Base-by-base conservation (phyloP, 2,797 vertebrate genomes). In the Benthosema pterotum region DNA sequence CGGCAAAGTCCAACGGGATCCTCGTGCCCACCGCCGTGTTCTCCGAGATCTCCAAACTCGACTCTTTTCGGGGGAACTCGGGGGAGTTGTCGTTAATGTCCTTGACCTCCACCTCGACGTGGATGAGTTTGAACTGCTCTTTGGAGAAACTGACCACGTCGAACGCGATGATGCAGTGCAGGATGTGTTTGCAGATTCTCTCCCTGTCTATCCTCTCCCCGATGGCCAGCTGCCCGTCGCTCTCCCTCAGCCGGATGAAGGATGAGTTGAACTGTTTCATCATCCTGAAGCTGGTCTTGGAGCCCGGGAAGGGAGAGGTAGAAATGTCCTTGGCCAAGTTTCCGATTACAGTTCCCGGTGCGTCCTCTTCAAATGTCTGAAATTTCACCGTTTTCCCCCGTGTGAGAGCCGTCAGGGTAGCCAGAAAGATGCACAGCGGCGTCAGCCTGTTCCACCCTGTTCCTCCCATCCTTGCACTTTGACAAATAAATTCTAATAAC, bases 21-120 rank as follows among this genome's bases (percentile, higher is more conserved):
- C 96, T 93, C 2, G 96, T 96, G 47, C 97, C 96, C 1, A 96
- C 93, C 0, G 92, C 90, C 0, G 95, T 94, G 43, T 94, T 94
- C 87, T 98, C 96, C 0, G 95, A 97, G 86, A 98, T 94, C 83
- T 98, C 97, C 81, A 98, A 89, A 0, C 88, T 82, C 61, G 95
- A 94, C 82, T 96, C 94, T 68, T 93, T 88, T 3, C 90, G 90
- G 62, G 95, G 93, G 62, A 98, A 99, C 83, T 87, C 94, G 0
- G 95, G 97, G 16, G 94, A 91, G 54, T 98, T 95, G 91, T 99
- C 96, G 43, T 99, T 98, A 70, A 98, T 94, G 91, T 98, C 96
- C 58, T 94, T 95, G 92, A 99, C 95, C 92, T 98, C 95, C 87
- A 99, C 94, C 88, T 98, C 97, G 72, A 99, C 95, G 79, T 98